Conservation (phyloP, 2,113 vertebrate genomes). For the Peromyscus californicus region DNA sequence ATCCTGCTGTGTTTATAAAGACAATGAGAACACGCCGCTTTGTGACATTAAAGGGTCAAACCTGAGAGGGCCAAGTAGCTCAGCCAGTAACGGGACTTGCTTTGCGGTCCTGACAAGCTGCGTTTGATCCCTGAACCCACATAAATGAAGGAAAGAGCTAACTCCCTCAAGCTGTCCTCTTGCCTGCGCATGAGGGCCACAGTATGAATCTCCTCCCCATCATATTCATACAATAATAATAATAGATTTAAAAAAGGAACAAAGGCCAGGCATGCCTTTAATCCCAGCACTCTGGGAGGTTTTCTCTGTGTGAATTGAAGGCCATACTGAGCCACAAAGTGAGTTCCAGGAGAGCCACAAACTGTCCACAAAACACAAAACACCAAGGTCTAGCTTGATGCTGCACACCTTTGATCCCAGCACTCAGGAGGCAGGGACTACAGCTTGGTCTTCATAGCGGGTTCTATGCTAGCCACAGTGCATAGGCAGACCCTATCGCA, state of each 20-base stretch:
- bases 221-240: neutral
- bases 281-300: neutral
- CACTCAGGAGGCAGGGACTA: neutral
- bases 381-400: too few species aligned
- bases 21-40: fast-evolving
- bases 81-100: neutral
- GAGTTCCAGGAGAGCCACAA: neutral
- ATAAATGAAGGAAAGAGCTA: neutral
- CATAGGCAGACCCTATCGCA: neutral
- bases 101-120: neutral
- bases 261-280: neutral
- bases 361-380: too few species aligned
- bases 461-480: neutral
- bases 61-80: neutral
- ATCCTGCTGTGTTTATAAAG: neutral
- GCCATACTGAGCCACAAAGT: neutral
- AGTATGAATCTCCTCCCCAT: neutral
- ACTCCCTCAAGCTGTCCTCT: too few species aligned
- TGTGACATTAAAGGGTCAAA: fast-evolving
- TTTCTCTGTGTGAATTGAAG: neutral
- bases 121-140: neutral
- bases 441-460: neutral
- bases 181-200: too few species aligned
- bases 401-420: neutral
- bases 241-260: neutral